Evolutionary conservation across 2,797 vertebrate species (phyloP).

Genomic region (Xiphorhynchus erythropygius): DNA sequence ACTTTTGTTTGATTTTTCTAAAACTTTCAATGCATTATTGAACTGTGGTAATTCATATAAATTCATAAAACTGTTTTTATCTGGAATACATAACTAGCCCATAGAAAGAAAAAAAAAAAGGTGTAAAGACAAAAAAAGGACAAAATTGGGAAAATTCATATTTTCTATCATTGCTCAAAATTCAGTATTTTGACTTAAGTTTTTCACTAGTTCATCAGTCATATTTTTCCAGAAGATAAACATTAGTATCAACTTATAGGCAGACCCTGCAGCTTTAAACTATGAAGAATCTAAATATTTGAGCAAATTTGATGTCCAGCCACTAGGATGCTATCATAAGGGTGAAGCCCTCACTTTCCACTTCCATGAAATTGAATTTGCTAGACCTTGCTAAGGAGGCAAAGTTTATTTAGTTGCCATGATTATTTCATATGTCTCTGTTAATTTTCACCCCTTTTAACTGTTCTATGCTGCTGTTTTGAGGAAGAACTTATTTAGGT

Average conservation of each 20-base stretch:
- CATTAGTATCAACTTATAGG: background rate
- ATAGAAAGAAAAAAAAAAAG: background rate
- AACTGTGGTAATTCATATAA: background rate
- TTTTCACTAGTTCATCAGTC: background rate
- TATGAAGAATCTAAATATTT: background rate
- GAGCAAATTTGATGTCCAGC: background rate
- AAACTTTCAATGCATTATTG: background rate
- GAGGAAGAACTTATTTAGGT: too few species aligned
- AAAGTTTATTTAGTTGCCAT: background rate
- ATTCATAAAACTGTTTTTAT: background rate
- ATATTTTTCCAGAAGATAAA: background rate
- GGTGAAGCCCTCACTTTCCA: background rate
- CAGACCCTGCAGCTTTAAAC: background rate
- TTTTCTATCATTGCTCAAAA: background rate
- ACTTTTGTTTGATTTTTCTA: background rate
- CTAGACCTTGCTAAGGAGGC: background rate
- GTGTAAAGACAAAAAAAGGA: background rate
- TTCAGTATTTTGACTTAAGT: background rate
- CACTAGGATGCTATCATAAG: background rate
- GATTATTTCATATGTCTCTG: too few species aligned
- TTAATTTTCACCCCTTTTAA: too few species aligned
- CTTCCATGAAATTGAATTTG: background rate
- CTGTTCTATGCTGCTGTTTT: too few species aligned
- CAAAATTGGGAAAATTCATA: accelerated
- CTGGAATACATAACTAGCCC: background rate